Conservation (phyloP, 2,113 vertebrate genomes). For the Steatornis caripensis region DNA sequence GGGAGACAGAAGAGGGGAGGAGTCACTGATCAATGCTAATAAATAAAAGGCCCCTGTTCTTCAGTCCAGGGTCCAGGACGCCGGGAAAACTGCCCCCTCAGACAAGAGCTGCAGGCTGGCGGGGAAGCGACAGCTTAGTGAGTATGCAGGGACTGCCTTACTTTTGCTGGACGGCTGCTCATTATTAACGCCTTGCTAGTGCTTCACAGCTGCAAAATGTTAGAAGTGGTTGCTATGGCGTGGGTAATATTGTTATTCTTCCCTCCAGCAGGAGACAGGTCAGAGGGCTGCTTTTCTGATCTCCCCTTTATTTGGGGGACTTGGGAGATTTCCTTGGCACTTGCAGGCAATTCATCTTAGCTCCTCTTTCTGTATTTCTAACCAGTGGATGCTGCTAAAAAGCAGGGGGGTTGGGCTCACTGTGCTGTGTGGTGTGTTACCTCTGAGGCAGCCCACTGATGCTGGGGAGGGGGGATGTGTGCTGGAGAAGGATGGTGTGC, state of each 20-base stretch:
- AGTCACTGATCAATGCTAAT: slow-evolving; percentile 31
- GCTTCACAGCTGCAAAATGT: neutral
- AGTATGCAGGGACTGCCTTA: slow-evolving; percentile 33
- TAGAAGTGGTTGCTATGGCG: neutral
- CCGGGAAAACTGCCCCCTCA: neutral
- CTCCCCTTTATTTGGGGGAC: neutral
- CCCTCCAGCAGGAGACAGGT: neutral
- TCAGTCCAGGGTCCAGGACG: neutral
- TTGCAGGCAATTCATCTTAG: neutral
- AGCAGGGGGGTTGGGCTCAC: neutral
- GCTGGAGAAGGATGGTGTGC: neutral
- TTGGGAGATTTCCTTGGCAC: neutral
- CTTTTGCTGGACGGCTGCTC: slow-evolving; percentile 20
- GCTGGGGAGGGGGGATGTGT: neutral
- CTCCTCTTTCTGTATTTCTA: neutral
- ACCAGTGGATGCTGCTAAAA: neutral
- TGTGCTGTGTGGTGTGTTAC: neutral
- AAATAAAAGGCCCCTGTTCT: slow-evolving; percentile 53
- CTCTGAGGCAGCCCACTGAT: neutral
- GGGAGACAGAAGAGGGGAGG: slow-evolving; percentile 46
- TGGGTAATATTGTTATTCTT: neutral
- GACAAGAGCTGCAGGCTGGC: neutral
- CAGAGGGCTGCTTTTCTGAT: neutral
- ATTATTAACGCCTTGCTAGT: neutral
- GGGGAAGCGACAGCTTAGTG: neutral